These are phyloP conservation scores for Taeniopygia guttata DNA, from an alignment of 2,797 vertebrate species.

Conservation along the genomic window DNA sequence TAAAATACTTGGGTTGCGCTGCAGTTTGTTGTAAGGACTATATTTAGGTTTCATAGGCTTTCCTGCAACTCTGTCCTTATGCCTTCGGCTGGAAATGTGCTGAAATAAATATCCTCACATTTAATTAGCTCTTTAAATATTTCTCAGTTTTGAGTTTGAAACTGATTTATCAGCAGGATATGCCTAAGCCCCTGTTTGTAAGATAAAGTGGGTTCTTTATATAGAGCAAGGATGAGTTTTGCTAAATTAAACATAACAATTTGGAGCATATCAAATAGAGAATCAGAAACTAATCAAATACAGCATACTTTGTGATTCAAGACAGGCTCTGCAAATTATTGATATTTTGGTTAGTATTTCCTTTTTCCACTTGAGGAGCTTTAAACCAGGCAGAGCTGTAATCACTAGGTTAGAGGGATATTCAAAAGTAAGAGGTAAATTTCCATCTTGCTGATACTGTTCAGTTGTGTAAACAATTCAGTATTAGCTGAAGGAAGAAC, in stretches of 20 bases:
- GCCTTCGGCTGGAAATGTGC: constrained; percentile 98
- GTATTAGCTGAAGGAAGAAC: constrained; percentile 1
- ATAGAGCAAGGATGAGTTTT: constrained; percentile 1
- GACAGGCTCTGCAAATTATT: neutral
- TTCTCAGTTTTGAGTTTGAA: constrained; percentile 8
- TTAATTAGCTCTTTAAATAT: constrained; percentile 59
- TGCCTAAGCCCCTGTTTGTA: neutral
- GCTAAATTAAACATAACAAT: constrained; percentile 38
- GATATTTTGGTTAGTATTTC: constrained; percentile 14
- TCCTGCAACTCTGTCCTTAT: constrained; percentile 95
- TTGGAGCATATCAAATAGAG: neutral
- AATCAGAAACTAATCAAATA: constrained; percentile 25
- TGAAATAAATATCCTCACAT: constrained; percentile 72
- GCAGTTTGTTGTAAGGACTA: constrained; percentile 95
- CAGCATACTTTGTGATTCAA: neutral
- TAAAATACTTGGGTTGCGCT: constrained; percentile 84
- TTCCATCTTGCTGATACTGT: neutral
- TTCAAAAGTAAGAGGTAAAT: neutral
- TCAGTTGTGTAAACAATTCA: constrained; percentile 49
- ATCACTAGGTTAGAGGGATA: neutral
- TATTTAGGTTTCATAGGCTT: constrained; percentile 97
- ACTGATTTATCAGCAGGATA: constrained; percentile 12
- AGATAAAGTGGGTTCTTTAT: neutral
- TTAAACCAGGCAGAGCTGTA: neutral
- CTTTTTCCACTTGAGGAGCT: neutral